phyloP scores from a whole-genome alignment of 2,888 invertebrate genomes.

The Calephelis perditalis region DNA sequence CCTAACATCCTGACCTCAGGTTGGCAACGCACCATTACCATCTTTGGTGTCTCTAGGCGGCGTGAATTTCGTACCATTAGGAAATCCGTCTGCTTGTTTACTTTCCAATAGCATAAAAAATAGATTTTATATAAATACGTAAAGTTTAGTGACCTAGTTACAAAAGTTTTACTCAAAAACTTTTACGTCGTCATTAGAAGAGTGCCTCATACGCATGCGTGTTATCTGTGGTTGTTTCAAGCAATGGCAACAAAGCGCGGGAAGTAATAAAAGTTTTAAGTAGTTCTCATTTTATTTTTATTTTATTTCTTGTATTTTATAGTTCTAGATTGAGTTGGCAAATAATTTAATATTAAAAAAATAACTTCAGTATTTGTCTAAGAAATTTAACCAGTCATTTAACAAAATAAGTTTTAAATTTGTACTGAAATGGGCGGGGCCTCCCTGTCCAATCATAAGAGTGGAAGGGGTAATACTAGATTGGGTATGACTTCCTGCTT shows the following conservation, averaged over 20 bases:
- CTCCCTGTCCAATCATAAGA: slow-evolving; percentile 23
- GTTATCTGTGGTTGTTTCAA: slow-evolving; percentile 19
- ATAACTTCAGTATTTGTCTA: neutral
- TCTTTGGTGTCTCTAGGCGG: no score
- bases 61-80: no score
- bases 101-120: no score
- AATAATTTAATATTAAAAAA: neutral
- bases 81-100: no score
- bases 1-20: no score
- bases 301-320: neutral
- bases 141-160: no score
- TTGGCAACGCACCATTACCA: no score
- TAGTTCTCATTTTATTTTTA: neutral
- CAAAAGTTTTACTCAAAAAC: no score
- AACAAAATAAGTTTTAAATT: neutral
- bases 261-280: slow-evolving; percentile 20
- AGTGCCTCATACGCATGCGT: slow-evolving; percentile 37
- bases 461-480: slow-evolving; percentile 33
- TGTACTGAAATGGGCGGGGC: slow-evolving; percentile 34
- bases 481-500: slow-evolving; percentile 50
- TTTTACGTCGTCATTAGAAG: no score
- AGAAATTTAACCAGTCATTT: neutral
- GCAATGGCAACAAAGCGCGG: slow-evolving; percentile 21
- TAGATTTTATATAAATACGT: no score
- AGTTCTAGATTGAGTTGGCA: neutral